Percentiles rank a stretch among this genome's conserved stretches.
Evolutionary conservation across 2,888 invertebrate genomes (phyloP).

Genomic region (Heliconius aoede): DNA sequence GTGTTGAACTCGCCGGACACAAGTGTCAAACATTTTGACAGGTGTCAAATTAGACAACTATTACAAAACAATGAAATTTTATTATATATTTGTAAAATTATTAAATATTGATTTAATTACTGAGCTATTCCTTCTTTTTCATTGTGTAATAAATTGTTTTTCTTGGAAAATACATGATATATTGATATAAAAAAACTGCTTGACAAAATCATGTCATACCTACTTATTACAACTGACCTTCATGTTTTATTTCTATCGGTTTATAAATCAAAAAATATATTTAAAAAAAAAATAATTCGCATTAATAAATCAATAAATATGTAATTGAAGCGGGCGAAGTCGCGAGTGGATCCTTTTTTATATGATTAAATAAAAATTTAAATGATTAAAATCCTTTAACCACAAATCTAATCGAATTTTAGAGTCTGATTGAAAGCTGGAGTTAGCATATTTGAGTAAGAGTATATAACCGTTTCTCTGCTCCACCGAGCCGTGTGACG

Average conservation of each 20-base stretch:
- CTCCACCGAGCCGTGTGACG: constrained; percentile 21
- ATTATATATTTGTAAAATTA: not conserved
- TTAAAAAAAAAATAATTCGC: no score
- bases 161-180: no score
- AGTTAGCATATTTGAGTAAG: constrained; percentile 2
- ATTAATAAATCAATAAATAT: no score
- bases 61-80: constrained; percentile 30
- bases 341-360: not conserved
- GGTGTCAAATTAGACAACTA: constrained; percentile 47
- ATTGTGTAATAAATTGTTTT: no score
- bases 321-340: no score
- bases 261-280: no score
- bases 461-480: constrained; percentile 14
- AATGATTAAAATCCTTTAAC: not conserved
- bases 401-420: not conserved
- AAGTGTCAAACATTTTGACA: constrained; percentile 48
- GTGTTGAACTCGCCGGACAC: constrained; percentile 35
- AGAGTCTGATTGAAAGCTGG: constrained; percentile 1
- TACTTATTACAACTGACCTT: not conserved
- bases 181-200: no score
- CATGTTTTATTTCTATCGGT: no score
- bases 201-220: no score
- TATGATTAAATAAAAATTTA: no score
- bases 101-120: not conserved
- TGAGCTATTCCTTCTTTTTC: not conserved